phyloP scores from a whole-genome alignment of 2,113 vertebrate genomes.

The Scatophagus argus region DNA sequence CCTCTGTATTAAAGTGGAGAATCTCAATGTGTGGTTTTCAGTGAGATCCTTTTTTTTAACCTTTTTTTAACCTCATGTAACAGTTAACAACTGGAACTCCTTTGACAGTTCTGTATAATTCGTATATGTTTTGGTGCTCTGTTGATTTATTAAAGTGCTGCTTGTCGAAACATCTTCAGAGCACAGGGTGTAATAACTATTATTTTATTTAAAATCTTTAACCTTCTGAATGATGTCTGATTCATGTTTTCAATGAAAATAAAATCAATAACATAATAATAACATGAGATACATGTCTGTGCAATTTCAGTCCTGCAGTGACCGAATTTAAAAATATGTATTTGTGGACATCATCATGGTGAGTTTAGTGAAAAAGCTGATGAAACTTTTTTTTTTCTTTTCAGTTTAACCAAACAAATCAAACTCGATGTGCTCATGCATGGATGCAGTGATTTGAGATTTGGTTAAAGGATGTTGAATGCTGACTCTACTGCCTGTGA shows the following conservation, averaged over 20 bases:
- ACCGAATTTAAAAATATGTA: not conserved
- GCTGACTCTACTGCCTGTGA: not conserved
- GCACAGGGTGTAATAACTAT: not conserved
- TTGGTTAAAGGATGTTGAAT: not conserved
- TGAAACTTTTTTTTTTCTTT: not conserved
- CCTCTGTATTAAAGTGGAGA: too few species aligned
- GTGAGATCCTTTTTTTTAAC: not conserved
- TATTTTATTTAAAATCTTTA: not conserved
- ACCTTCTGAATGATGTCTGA: not conserved
- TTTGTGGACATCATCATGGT: not conserved
- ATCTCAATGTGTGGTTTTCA: not conserved
- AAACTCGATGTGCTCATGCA: not conserved
- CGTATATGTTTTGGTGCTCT: slow-evolving; percentile 35
- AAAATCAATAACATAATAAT: not conserved
- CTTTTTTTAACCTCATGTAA: not conserved
- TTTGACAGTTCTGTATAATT: not conserved
- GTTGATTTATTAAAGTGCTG: slow-evolving; percentile 63
- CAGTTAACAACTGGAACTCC: not conserved
- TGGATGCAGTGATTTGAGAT: not conserved
- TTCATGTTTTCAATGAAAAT: not conserved
- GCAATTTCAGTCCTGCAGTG: not conserved
- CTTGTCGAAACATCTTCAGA: slow-evolving; percentile 19
- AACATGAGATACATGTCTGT: not conserved
- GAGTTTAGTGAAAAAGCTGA: not conserved
- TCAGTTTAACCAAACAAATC: not conserved